Evolutionary conservation across 1,140 invertebrate genomes (phyloP).

Genomic region (Sycobia sp.): DNA sequence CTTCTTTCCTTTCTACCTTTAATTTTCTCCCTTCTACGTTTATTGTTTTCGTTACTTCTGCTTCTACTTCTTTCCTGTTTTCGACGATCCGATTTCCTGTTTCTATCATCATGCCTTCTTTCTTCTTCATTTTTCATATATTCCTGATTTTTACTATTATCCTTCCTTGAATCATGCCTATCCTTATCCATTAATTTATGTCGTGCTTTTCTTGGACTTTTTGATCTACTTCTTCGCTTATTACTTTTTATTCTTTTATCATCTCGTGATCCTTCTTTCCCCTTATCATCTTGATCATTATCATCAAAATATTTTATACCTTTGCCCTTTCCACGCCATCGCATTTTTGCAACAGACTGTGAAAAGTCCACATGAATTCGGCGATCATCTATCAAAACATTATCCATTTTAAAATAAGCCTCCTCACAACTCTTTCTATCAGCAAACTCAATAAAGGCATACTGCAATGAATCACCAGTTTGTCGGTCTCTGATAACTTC

Average conservation of each 20-base stretch:
- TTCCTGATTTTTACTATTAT: constrained; percentile 23
- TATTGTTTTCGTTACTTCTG: constrained; percentile 13
- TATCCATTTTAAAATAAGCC: constrained; percentile 99
- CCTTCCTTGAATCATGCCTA: constrained; percentile 16
- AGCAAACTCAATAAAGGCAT: constrained; percentile 99
- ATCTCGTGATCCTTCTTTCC: constrained; percentile 7
- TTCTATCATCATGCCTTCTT: constrained; percentile 9
- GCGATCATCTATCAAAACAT: constrained; percentile 97
- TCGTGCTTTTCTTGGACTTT: constrained; percentile 14
- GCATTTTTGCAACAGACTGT: constrained; percentile 94
- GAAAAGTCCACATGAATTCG: constrained; percentile 99
- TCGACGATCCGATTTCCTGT: constrained; percentile 15
- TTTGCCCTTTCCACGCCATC: constrained; percentile 84
- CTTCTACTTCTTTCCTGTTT: constrained; percentile 22
- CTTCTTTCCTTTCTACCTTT: constrained; percentile 35
- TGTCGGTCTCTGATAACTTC: constrained; percentile 96
- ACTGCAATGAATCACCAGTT: constrained; percentile 94
- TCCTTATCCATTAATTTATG: constrained; percentile 16
- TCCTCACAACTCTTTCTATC: constrained; percentile 94
- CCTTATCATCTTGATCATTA: constrained; percentile 32
- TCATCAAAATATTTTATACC: constrained; percentile 58
- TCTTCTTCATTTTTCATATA: constrained; percentile 11
- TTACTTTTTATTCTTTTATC: constrained; percentile 7
- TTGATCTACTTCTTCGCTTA: constrained; percentile 6
- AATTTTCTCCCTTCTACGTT: constrained; percentile 35